Base-by-base conservation (phyloP, 1,140 invertebrate genomes). In the Oppia nitens region DNA sequence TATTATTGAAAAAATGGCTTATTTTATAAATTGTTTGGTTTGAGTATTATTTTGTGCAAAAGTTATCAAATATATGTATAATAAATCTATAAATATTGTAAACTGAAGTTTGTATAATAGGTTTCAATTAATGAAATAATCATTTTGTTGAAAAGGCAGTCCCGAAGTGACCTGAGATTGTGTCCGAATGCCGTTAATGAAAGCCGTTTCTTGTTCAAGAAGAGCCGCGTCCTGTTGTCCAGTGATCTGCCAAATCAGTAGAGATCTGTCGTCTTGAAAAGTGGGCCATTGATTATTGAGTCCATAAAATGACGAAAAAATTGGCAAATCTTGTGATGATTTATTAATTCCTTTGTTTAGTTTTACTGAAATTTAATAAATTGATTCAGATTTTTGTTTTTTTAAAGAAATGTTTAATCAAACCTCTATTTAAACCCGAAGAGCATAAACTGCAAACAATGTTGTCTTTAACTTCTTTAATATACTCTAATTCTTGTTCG, bases 401-500 rank as follows among this genome's bases (percentile, higher is more conserved):
- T n/a, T n/a, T n/a, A n/a, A n/a, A n/a, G n/a, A n/a, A n/a, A n/a
- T n/a, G n/a, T n/a, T n/a, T n/a, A n/a, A n/a, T n/a, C n/a, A n/a
- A 53, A 53, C 60, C 56, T 57, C 51, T 11, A 6, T 47, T 61
- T 2, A 61, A 12, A 23, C 20, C 28, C 11, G 12, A 20, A 12
- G 45, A 51, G 29, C 61, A 62, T 20, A 62, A 26, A n/a, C 23
- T 51, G 32, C 61, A 62, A 17, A 62, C 29, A 23, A 62, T 56
- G 9, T 25, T 40, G 23, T 51, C 26, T 21, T 51, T 55, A 9
- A 23, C 21, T 48, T 62, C 53, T 29, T 47, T 20, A 26, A 62
- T 20, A 14, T 47, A 26, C 25, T 50, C 26, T 52, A 51, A 62
- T 56, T 62, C 59, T 25, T 59, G 57, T 6, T 50, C n/a, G 2